Evolutionary conservation across 2,113 vertebrate species (phyloP).

Genomic region (Porphyrio hochstetteri): DNA sequence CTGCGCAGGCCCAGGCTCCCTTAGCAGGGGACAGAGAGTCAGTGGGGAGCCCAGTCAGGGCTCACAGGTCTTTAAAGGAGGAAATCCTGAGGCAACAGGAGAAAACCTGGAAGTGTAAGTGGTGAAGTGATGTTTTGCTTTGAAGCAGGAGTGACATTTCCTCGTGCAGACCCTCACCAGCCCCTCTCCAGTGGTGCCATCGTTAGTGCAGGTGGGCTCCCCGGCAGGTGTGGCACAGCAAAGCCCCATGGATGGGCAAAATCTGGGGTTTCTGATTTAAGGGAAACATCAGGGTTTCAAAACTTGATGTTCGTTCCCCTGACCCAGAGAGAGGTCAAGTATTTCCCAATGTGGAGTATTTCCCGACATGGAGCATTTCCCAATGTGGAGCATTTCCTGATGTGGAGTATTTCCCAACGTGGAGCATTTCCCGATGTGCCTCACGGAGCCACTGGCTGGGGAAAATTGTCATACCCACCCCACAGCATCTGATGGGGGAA

Average conservation of each 20-base stretch:
- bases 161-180: not conserved
- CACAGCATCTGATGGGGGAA: not conserved
- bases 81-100: not conserved
- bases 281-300: rapidly evolving
- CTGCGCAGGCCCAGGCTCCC: not conserved
- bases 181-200: not conserved
- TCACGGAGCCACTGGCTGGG: not conserved
- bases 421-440: not conserved
- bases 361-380: no score
- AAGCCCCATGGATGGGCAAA: rapidly evolving
- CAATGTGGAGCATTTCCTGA: no score
- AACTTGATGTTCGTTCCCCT: not conserved
- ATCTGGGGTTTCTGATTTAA: not conserved
- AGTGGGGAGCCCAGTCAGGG: rapidly evolving
- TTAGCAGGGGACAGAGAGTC: not conserved
- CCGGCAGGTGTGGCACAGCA: rapidly evolving
- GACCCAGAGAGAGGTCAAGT: not conserved
- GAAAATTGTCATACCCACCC: not conserved
- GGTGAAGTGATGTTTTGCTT: not conserved
- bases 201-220: rapidly evolving
- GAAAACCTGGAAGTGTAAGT: not conserved
- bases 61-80: not conserved
- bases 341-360: not conserved
- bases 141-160: not conserved
- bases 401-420: no score